These are phyloP conservation scores for Pseudomyrmex pallidus DNA, from an alignment of 1,140 invertebrate genomes.

Conservation along the genomic window DNA sequence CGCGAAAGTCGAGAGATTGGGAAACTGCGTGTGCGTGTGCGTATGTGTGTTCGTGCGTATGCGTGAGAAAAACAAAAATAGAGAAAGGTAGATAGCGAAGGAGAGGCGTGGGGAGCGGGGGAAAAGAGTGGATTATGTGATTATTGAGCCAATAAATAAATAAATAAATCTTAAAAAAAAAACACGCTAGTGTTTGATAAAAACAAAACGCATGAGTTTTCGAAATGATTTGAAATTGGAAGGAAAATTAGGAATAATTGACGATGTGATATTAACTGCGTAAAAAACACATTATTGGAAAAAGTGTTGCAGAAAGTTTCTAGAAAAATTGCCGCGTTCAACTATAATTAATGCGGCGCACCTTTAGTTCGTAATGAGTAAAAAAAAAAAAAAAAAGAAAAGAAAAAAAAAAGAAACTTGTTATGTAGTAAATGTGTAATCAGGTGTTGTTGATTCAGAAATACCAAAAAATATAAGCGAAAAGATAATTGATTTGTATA, in stretches of 20 bases:
- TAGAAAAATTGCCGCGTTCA: background rate
- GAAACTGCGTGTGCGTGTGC: slow-evolving; percentile 6
- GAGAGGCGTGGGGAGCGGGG: background rate
- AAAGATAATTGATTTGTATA: slow-evolving; percentile 18
- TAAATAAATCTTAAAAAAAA: background rate
- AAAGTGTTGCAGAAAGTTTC: background rate
- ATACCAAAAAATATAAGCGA: background rate
- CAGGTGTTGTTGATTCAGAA: background rate
- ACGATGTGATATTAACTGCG: background rate
- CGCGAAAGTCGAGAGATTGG: background rate
- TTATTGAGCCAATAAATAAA: slow-evolving; percentile 9
- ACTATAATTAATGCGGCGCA: background rate
- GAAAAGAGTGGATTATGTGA: slow-evolving; percentile 2
- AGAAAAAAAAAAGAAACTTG: background rate
- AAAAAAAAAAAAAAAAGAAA: no score
- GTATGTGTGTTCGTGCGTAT: slow-evolving; percentile 20
- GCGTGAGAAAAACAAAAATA: background rate
- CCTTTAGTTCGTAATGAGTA: no score
- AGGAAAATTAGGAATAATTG: background rate
- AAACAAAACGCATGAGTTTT: background rate
- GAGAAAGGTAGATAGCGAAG: slow-evolving; percentile 5
- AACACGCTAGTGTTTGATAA: background rate
- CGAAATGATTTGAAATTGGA: background rate
- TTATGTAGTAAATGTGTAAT: slow-evolving; percentile 11
- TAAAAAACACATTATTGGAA: background rate